Conservation (phyloP, 2,113 vertebrate genomes). For the Triplophysa siluroides region DNA sequence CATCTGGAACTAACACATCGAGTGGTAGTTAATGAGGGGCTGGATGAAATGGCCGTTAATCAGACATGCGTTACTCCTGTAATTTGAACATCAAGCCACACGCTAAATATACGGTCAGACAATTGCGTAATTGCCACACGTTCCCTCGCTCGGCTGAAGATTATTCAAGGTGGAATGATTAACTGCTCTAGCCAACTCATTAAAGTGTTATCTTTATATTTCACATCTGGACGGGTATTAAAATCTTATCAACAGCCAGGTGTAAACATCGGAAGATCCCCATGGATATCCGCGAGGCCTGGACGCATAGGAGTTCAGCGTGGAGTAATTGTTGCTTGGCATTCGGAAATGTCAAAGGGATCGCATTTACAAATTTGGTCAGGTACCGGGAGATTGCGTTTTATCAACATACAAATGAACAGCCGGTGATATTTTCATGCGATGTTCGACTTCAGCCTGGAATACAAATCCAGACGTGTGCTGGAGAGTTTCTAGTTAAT, state of each 20-base stretch:
- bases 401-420: slow-evolving; percentile 74
- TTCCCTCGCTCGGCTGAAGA: neutral
- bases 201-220: slow-evolving; percentile 11
- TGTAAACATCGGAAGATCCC: slow-evolving; percentile 49
- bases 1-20: slow-evolving; percentile 7
- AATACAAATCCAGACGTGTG: slow-evolving; percentile 59
- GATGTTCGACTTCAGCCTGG: slow-evolving; percentile 49
- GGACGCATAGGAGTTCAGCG: slow-evolving; percentile 15
- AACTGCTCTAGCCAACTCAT: neutral
- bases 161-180: slow-evolving; percentile 29
- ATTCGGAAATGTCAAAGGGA: slow-evolving; percentile 72
- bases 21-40: neutral
- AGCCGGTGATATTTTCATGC: slow-evolving; percentile 61
- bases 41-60: slow-evolving; percentile 31
- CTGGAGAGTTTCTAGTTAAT: slow-evolving; percentile 46
- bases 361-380: slow-evolving; percentile 64
- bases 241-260: slow-evolving; percentile 41
- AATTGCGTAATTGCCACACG: slow-evolving; percentile 16
- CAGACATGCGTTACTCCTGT: neutral
- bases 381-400: slow-evolving; percentile 68
- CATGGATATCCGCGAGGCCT: slow-evolving; percentile 9
- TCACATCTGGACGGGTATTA: slow-evolving; percentile 44
- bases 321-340: slow-evolving; percentile 59
- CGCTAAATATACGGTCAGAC: neutral
- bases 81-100: slow-evolving; percentile 25